A percentile compares a stretch with the other conserved stretches of the same genome.
These are phyloP conservation scores for Babyrousa celebensis DNA, from an alignment of 2,797 vertebrate species.

Conservation along the genomic window DNA sequence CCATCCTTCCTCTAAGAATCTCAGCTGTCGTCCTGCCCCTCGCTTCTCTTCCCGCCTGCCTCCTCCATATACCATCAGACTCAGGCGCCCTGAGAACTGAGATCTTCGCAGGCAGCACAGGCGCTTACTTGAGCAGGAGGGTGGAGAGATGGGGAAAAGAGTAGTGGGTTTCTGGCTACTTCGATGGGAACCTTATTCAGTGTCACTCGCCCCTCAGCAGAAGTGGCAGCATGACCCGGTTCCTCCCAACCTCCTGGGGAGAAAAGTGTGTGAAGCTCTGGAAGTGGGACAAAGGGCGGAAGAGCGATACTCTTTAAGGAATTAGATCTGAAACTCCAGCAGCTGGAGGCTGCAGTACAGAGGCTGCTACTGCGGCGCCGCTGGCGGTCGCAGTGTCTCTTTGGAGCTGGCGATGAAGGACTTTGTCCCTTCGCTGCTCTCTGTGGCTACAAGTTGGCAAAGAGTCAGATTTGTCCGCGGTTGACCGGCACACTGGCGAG, in stretches of 20 bases:
- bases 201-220: background rate
- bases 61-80: background rate
- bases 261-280: background rate
- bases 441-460: slow-evolving; percentile 59
- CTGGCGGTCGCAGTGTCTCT: background rate
- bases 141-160: background rate
- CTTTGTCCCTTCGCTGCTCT: background rate
- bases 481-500: background rate
- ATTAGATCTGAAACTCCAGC: slow-evolving; percentile 64
- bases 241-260: background rate
- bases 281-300: background rate
- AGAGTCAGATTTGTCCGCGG: slow-evolving; percentile 27
- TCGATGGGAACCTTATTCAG: background rate
- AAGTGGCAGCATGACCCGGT: slow-evolving; percentile 10
- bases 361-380: slow-evolving; percentile 48
- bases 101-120: slow-evolving; percentile 12
- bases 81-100: slow-evolving; percentile 14
- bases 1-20: slow-evolving; percentile 28
- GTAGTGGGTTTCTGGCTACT: slow-evolving; percentile 8
- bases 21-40: background rate
- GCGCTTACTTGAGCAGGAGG: background rate
- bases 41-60: background rate
- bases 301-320: background rate
- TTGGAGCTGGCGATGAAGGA: slow-evolving; percentile 36
- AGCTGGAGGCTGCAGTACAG: slow-evolving; percentile 60